Evolutionary conservation across 2,888 invertebrate genomes (phyloP).

Genomic region (Pammene aurita): DNA sequence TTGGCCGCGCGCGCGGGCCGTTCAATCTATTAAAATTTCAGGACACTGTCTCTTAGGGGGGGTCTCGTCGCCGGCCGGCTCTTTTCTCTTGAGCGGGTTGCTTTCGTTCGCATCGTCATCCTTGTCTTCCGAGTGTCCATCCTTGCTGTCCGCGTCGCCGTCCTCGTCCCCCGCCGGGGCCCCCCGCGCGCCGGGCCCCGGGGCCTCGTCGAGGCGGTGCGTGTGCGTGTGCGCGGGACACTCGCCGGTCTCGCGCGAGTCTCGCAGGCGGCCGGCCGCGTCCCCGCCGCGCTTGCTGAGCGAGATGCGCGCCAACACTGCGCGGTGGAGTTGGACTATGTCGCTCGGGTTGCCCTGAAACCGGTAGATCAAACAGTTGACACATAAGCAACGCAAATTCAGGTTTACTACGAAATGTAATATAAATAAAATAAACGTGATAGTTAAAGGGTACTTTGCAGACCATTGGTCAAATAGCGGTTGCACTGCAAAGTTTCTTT

Average conservation of each 20-base stretch:
- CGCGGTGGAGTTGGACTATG: constrained; percentile 68
- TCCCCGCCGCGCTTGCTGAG: constrained; percentile 57
- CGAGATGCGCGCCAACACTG: constrained; percentile 65
- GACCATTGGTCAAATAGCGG: too few relatives aligned
- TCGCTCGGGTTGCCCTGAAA: constrained; percentile 73
- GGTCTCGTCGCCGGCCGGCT: constrained; percentile 64
- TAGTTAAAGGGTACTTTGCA: too few relatives aligned
- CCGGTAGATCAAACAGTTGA: not conserved
- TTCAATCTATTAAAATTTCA: constrained; percentile 68
- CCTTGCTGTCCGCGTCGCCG: constrained; percentile 32
- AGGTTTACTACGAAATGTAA: too few relatives aligned
- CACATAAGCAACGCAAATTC: too few relatives aligned
- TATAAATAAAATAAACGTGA: too few relatives aligned
- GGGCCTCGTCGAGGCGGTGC: constrained; percentile 42
- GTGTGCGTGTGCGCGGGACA: constrained; percentile 25
- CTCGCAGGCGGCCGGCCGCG: constrained; percentile 32
- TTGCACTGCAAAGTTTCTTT: too few relatives aligned
- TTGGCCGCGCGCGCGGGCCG: constrained; percentile 37
- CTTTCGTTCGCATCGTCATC: constrained; percentile 47
- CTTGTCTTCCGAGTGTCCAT: constrained; percentile 54
- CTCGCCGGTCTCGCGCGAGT: constrained; percentile 15
- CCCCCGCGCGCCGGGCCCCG: constrained; percentile 25
- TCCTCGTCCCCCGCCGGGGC: constrained; percentile 58
- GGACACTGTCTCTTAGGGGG: constrained; percentile 78
- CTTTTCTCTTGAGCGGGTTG: constrained; percentile 70